Conservation (phyloP, 2,888 invertebrate species). For the Metallyticus violacea region DNA sequence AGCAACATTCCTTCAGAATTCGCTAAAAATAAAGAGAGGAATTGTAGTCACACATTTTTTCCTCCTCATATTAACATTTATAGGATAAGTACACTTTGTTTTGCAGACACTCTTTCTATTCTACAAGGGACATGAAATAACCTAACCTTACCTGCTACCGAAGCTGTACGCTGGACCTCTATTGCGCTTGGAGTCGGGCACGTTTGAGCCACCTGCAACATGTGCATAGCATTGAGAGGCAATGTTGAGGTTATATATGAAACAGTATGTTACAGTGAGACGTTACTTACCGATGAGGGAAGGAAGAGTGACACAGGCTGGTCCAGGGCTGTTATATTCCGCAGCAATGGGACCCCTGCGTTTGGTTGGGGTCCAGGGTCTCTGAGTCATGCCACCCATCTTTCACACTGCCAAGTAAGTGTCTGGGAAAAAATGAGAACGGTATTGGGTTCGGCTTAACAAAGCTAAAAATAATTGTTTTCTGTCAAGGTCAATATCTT, state of each 20-base stretch:
- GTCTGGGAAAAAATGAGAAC: too few relatives aligned
- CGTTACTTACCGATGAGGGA: conserved; percentile 70
- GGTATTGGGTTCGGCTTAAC: too few relatives aligned
- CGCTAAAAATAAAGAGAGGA: too few relatives aligned
- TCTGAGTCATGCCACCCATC: conserved; percentile 75
- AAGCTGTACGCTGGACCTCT: conserved; percentile 82
- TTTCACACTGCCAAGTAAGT: conserved; percentile 27
- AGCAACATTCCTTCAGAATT: too few relatives aligned
- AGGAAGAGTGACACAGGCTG: conserved; percentile 79
- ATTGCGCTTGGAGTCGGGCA: conserved; percentile 71
- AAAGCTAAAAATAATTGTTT: too few relatives aligned
- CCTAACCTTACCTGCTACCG: conserved; percentile 56
- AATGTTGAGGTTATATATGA: background rate
- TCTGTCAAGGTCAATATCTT: too few relatives aligned
- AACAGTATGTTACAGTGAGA: background rate
- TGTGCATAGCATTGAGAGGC: conserved; percentile 11
- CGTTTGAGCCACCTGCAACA: conserved; percentile 72
- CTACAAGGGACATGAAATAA: background rate
- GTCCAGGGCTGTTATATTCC: conserved; percentile 82
- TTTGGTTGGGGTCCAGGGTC: conserved; percentile 88
- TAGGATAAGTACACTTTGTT: background rate
- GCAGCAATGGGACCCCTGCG: conserved; percentile 86
- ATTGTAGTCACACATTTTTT: too few relatives aligned
- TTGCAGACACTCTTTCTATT: background rate
- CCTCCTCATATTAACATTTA: too few relatives aligned